Evolutionary conservation across 2,797 vertebrate species (phyloP).

Genomic region (Sitta carolinensis): DNA sequence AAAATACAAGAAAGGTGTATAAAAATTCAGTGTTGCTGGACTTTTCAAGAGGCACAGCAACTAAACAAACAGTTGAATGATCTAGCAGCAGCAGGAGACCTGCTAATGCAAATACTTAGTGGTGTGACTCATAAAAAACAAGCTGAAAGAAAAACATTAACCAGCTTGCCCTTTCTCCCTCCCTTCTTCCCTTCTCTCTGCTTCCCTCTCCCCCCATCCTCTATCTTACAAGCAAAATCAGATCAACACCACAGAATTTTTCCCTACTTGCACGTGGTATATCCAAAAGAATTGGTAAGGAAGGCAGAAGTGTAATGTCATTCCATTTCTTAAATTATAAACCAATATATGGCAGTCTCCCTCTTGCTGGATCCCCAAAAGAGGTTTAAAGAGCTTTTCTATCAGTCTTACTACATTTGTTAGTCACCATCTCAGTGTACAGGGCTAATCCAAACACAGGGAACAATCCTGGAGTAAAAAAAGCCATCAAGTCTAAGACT

Average conservation of each 20-base stretch:
- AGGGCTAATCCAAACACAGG: neutral
- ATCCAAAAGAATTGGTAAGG: neutral
- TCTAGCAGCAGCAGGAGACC: constrained; percentile 68
- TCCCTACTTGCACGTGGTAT: neutral
- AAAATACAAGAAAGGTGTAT: neutral
- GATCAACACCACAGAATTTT: constrained; percentile 46
- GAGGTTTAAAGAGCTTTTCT: neutral
- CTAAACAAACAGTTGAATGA: constrained; percentile 72
- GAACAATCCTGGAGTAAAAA: neutral
- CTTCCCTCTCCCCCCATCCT: neutral
- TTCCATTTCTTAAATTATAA: neutral
- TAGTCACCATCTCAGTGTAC: neutral
- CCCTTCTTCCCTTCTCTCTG: neutral
- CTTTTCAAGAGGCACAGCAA: constrained; percentile 60
- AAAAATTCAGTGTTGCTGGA: constrained; percentile 43
- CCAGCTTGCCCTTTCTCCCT: constrained; percentile 49
- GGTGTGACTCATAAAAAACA: constrained; percentile 76
- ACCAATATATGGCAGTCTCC: neutral
- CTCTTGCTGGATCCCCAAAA: neutral
- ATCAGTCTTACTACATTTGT: neutral
- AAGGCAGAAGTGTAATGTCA: neutral
- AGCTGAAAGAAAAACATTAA: constrained; percentile 74
- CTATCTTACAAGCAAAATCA: constrained; percentile 47
- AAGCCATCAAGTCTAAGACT: neutral
- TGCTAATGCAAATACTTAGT: constrained; percentile 75